Percentiles rank a stretch among this genome's conserved stretches.
These are phyloP conservation scores for Caenorhabditis remanei DNA, from an alignment of 1,140 invertebrate genomes.

Conservation along the genomic window DNA sequence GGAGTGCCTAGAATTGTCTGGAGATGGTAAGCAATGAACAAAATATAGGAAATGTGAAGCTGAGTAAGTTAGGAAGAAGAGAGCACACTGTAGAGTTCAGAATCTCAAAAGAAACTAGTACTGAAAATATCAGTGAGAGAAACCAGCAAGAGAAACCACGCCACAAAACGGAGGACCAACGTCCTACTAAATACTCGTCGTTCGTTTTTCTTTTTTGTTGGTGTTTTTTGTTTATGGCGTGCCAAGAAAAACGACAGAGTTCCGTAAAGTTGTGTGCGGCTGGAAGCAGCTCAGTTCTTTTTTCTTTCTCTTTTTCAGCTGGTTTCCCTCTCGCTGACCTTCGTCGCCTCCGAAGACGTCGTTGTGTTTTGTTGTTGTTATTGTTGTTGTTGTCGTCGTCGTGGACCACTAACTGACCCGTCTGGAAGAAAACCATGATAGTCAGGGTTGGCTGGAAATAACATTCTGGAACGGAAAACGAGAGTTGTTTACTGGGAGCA, in stretches of 20 bases:
- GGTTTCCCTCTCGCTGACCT: conserved; percentile 36
- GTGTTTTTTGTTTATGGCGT: conserved; percentile 38
- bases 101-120: background rate
- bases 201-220: conserved; percentile 26
- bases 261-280: conserved; percentile 27
- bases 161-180: background rate
- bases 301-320: background rate
- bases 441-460: conserved; percentile 21
- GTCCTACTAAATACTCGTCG: conserved; percentile 17
- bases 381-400: conserved; percentile 26
- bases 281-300: conserved; percentile 25
- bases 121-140: background rate
- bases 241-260: conserved; percentile 18
- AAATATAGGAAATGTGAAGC: too few species aligned
- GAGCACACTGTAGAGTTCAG: too few species aligned
- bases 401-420: conserved; percentile 24
- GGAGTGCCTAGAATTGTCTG: too few species aligned
- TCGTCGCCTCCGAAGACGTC: background rate
- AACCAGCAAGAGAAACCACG: background rate
- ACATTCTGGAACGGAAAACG: background rate
- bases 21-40: too few species aligned
- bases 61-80: too few species aligned
- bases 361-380: conserved; percentile 38
- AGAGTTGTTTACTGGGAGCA: conserved; percentile 5
- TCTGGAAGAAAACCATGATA: conserved; percentile 50